These are phyloP conservation scores for Crocuta crocuta DNA, from an alignment of 2,113 vertebrate species.

Conservation along the genomic window DNA sequence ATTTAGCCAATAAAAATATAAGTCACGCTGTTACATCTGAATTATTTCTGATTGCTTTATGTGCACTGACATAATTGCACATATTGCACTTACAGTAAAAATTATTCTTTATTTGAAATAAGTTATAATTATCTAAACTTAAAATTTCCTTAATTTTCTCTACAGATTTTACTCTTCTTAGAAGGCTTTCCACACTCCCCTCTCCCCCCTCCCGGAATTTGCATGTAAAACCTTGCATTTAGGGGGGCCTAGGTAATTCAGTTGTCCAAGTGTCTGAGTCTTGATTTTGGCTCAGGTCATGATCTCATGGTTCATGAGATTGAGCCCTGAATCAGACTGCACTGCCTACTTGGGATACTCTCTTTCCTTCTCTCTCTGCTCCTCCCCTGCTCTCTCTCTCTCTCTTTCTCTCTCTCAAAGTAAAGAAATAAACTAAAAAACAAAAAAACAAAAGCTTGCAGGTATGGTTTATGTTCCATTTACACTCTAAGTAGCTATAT, in stretches of 20 bases:
- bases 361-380: too few relatives aligned
- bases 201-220: neutral
- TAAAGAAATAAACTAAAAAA: too few relatives aligned
- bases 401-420: too few relatives aligned
- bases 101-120: slow-evolving; percentile 2
- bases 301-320: too few relatives aligned
- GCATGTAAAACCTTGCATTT: neutral
- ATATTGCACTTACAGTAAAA: neutral
- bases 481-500: neutral
- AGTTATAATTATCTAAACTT: neutral
- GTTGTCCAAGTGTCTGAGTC: too few relatives aligned
- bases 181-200: too few relatives aligned
- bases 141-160: neutral
- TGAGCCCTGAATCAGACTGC: too few relatives aligned
- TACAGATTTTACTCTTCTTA: neutral
- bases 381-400: too few relatives aligned
- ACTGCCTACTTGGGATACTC: too few relatives aligned
- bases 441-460: neutral
- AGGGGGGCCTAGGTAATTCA: neutral
- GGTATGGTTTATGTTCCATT: neutral
- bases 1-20: slow-evolving; percentile 32
- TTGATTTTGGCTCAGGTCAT: too few relatives aligned
- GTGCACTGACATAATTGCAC: neutral
- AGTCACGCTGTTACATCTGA: neutral
- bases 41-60: slow-evolving; percentile 7